Conservation (phyloP, 2,113 vertebrate genomes). For the Tragelaphus scriptus region DNA sequence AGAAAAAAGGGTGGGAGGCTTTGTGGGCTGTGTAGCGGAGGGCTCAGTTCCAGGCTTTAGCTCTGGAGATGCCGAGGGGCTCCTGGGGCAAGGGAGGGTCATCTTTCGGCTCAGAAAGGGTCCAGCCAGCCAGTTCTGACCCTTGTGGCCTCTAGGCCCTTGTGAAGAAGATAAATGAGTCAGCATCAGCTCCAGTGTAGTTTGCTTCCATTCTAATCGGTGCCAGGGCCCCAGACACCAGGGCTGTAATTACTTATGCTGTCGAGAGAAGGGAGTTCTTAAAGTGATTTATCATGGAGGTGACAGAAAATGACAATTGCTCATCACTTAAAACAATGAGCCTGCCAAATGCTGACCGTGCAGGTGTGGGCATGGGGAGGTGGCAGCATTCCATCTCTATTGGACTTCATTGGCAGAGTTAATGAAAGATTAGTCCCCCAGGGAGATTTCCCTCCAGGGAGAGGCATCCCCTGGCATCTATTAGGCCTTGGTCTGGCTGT, state of each 20-base stretch:
- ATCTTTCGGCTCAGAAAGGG: neutral
- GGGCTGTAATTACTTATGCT: constrained; percentile 60
- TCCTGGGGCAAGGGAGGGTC: neutral
- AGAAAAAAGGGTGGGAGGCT: neutral
- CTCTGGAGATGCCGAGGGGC: neutral
- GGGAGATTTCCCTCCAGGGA: neutral
- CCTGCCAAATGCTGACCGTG: neutral
- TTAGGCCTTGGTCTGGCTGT: neutral
- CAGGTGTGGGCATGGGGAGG: neutral
- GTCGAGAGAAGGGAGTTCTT: constrained; percentile 67
- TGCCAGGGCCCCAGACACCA: constrained; percentile 57
- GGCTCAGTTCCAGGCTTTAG: neutral
- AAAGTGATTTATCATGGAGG: constrained; percentile 56
- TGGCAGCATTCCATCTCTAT: neutral
- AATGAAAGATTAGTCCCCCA: neutral
- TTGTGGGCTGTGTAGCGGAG: neutral
- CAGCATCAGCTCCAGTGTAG: neutral
- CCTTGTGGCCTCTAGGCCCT: constrained; percentile 30
- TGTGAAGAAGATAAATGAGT: constrained; percentile 63
- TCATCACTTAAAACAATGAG: constrained; percentile 64
- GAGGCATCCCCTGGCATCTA: neutral
- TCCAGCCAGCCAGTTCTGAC: neutral
- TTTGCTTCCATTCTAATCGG: constrained; percentile 30
- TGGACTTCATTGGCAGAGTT: neutral
- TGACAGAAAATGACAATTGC: constrained; percentile 59